Percentiles rank a stretch among this genome's conserved stretches.
phyloP scores from a whole-genome alignment of 2,113 vertebrate genomes.

The Cyprinodon variegatus region DNA sequence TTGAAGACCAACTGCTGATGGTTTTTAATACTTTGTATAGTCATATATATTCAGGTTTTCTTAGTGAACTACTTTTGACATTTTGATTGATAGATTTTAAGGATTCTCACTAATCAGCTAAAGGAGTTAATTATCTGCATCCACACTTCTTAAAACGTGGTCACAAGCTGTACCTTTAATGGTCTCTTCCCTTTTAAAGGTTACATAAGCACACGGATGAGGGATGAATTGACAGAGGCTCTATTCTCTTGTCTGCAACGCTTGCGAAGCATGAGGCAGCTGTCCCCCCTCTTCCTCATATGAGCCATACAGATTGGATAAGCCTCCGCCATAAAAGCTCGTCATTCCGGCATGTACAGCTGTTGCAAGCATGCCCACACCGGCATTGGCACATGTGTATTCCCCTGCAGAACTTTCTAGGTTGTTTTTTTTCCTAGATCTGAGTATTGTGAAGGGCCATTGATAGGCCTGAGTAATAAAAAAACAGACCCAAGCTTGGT shows the following conservation, averaged over 20 bases:
- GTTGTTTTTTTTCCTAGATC: slow-evolving; percentile 47
- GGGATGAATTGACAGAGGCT: slow-evolving; percentile 58
- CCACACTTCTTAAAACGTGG: slow-evolving; percentile 20
- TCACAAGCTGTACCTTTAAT: slow-evolving; percentile 25
- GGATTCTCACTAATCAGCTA: neutral
- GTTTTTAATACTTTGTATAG: neutral
- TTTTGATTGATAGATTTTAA: neutral
- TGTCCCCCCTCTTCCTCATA: slow-evolving; percentile 63
- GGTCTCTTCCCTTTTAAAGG: slow-evolving; percentile 33
- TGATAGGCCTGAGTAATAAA: slow-evolving; percentile 14
- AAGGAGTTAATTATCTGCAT: slow-evolving; percentile 22
- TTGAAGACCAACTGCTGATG: neutral
- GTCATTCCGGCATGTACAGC: slow-evolving; percentile 53
- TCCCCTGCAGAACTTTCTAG: slow-evolving; percentile 47
- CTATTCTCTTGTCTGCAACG: slow-evolving; percentile 54
- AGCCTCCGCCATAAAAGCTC: slow-evolving; percentile 60
- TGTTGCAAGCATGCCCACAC: slow-evolving; percentile 60
- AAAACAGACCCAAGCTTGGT: slow-evolving; percentile 18
- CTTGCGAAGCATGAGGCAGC: slow-evolving; percentile 64
- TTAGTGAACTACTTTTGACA: neutral
- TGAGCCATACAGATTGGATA: slow-evolving; percentile 64
- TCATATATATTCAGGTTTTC: neutral
- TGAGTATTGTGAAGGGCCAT: slow-evolving; percentile 60
- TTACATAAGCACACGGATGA: slow-evolving; percentile 62
- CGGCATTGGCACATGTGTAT: slow-evolving; percentile 62